Conservation (phyloP, 1,140 invertebrate genomes). For the Acromyrmex heyeri region DNA sequence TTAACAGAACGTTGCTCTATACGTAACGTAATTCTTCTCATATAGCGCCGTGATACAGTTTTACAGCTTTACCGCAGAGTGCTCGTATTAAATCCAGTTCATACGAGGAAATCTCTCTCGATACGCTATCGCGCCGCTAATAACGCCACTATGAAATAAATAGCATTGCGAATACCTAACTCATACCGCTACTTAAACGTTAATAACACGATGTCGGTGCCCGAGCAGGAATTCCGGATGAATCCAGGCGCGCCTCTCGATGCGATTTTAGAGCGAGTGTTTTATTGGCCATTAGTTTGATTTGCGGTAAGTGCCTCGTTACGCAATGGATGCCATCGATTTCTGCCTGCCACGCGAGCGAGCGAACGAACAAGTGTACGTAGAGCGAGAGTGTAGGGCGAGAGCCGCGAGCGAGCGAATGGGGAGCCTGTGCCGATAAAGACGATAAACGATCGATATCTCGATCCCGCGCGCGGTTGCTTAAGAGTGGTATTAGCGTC, state of each 20-base stretch:
- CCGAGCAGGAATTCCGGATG: conserved; percentile 29
- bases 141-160: conserved; percentile 44
- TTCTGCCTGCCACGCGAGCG: conserved; percentile 67
- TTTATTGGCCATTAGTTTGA: conserved; percentile 82
- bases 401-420: conserved; percentile 30
- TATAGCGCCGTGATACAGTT: neutral
- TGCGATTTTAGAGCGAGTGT: conserved; percentile 71
- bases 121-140: conserved; percentile 42
- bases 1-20: neutral
- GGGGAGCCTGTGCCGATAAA: conserved; percentile 59
- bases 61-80: neutral
- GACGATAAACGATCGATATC: conserved; percentile 76
- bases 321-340: conserved; percentile 80
- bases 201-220: conserved; percentile 44
- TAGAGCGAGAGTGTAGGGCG: neutral
- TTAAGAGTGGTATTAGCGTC: conserved; percentile 69
- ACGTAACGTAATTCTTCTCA: neutral
- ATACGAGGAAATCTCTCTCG: neutral
- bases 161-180: conserved; percentile 42
- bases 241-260: conserved; percentile 58
- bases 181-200: conserved; percentile 45
- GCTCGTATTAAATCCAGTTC: neutral
- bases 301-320: conserved; percentile 80
- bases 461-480: conserved; percentile 60
- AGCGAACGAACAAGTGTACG: neutral